Conservation (phyloP, 2,113 vertebrate genomes). For the Sardina pilchardus region DNA sequence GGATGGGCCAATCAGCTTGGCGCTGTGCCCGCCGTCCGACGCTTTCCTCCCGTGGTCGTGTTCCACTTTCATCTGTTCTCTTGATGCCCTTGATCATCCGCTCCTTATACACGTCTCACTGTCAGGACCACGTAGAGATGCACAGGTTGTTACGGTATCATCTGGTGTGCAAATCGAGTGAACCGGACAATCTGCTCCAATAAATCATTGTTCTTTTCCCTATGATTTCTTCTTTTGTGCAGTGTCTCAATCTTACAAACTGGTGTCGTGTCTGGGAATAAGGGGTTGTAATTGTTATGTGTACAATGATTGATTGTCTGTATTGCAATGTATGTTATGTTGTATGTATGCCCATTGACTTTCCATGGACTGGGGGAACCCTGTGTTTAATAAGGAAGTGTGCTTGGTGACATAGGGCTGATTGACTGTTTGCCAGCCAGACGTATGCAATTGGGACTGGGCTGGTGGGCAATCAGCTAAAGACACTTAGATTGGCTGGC, state of each 20-base stretch:
- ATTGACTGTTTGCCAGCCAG: too few species aligned
- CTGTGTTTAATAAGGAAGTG: too few species aligned
- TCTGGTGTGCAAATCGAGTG: background rate
- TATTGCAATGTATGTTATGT: too few species aligned
- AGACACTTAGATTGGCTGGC: too few species aligned
- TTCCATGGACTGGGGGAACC: too few species aligned
- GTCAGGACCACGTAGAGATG: background rate
- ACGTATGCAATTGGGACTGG: too few species aligned
- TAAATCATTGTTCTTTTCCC: background rate
- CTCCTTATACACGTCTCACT: background rate
- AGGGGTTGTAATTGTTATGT: too few species aligned
- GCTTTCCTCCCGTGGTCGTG: background rate
- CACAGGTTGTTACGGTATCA: background rate
- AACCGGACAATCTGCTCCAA: background rate
- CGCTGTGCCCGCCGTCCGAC: background rate
- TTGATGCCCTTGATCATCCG: background rate
- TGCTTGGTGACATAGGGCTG: too few species aligned
- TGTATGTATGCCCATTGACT: too few species aligned
- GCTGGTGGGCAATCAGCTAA: too few species aligned
- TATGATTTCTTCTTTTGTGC: background rate
- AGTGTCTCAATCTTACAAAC: background rate
- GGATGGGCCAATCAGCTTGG: background rate
- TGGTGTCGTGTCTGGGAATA: too few species aligned
- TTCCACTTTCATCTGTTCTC: background rate
- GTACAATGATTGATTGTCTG: too few species aligned